Base-by-base conservation (phyloP, 1,140 invertebrate species). In the Drosophila serrata region DNA sequence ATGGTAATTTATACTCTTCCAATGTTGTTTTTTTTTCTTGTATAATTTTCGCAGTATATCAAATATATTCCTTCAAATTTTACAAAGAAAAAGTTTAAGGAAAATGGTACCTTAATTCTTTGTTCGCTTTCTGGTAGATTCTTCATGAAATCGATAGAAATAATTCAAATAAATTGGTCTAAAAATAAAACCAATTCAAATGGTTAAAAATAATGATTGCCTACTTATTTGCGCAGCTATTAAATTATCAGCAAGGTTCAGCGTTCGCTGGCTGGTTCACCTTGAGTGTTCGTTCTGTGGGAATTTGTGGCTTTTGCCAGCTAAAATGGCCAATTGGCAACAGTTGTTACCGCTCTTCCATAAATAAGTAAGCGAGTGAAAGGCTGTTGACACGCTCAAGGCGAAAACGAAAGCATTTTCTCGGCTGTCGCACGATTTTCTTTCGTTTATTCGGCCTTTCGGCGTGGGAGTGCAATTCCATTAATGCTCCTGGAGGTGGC, bases 391-490 rank as follows among this genome's bases (percentile, higher is more conserved):
- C 67, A 48, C 35, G 22, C 49, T 24, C 7, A 46, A 11, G 49
- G 31, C 65, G n/a, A n/a, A 24, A 58, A 39, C 33, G 11, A 46
- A 58, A 58, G 39, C 42, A 40, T 58, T 72, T 72, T 35, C 39
- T 11, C n/a, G 33, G 24, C 40, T 22, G 42, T 67, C 59, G n/a
- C 59, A 33, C 22, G 22, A 29, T 29, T 27, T 61, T 55, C 51
- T 13, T 39, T 51, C 0, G 29, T 27, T 51, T 29, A 4, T 12
- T 51, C 29, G 17, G 27, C 12, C 13, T 27, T 15, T 33, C 35
- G 19, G 39, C 33, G 68, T 70, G 68, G 68, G 64, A 37, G 49
- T 70, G 35, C 65, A 68, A 68, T 68, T 68, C 29, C 40, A 55
- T 70, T 46, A 70, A 57, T 72, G 39, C n/a, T 31, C 24, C 13